These are phyloP conservation scores for Lampris megalopsis DNA, from an alignment of 2,113 vertebrate species.

Conservation along the genomic window DNA sequence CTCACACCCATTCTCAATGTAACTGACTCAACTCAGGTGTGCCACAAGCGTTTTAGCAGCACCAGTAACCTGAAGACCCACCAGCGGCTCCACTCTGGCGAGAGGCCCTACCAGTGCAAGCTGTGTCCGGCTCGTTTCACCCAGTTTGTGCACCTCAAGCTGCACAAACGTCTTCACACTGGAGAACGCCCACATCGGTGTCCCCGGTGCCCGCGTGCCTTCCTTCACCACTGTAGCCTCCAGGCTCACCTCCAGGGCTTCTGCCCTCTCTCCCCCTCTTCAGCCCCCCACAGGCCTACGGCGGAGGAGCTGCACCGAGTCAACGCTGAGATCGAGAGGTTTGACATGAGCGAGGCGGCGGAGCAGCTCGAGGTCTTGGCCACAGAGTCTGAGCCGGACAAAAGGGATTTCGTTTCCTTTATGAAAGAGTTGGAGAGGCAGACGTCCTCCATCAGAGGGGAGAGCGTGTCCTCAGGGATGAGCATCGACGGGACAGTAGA, in stretches of 20 bases:
- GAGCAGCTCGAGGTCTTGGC: slow-evolving; percentile 87
- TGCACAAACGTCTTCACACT: slow-evolving; percentile 93
- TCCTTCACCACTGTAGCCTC: slow-evolving; percentile 93
- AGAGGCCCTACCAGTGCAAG: slow-evolving; percentile 90
- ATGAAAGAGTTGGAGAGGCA: slow-evolving; percentile 86
- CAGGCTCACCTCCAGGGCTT: slow-evolving; percentile 92
- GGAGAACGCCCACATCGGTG: slow-evolving; percentile 90
- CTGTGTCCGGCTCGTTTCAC: slow-evolving; percentile 93
- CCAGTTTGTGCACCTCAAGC: slow-evolving; percentile 93
- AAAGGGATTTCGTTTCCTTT: slow-evolving; percentile 82
- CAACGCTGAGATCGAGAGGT: slow-evolving; percentile 92
- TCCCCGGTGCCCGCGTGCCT: slow-evolving; percentile 89
- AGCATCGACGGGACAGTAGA: slow-evolving; percentile 39
- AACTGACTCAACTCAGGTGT: slow-evolving; percentile 83
- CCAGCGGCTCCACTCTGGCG: slow-evolving; percentile 87
- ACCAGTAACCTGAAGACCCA: slow-evolving; percentile 97
- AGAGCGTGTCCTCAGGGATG: slow-evolving; percentile 9
- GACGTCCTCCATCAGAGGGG: slow-evolving; percentile 50
- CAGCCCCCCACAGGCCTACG: slow-evolving; percentile 76
- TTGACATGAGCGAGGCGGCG: slow-evolving; percentile 92
- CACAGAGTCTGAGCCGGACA: slow-evolving; percentile 76
- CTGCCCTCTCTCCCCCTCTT: slow-evolving; percentile 85
- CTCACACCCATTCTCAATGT: background rate
- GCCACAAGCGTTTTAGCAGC: slow-evolving; percentile 95
- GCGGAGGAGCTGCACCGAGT: slow-evolving; percentile 87